These are phyloP conservation scores for Girardia tigrina DNA, from an alignment of 2,888 invertebrate species.

Conservation along the genomic window DNA sequence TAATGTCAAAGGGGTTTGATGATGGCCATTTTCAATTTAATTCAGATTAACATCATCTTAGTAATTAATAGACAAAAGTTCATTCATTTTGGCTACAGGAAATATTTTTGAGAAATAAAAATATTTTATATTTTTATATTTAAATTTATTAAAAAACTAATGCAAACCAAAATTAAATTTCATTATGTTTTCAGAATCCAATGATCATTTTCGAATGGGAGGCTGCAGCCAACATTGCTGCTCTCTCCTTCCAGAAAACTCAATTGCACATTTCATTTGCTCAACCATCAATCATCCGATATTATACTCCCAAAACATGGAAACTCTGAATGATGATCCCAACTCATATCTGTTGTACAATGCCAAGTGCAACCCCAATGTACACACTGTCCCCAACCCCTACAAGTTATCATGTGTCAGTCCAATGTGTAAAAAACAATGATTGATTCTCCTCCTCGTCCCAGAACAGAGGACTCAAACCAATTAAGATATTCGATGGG, in stretches of 20 bases:
- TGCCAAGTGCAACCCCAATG: conserved; percentile 1
- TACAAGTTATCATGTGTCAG: background rate
- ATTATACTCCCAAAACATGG: background rate
- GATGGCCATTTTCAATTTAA: too few relatives aligned
- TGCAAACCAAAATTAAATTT: too few relatives aligned
- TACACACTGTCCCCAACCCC: background rate
- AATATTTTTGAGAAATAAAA: too few relatives aligned
- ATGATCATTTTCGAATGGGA: background rate
- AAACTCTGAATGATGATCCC: background rate
- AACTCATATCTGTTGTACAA: conserved; percentile 7
- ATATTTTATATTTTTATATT: too few relatives aligned
- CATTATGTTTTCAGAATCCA: background rate
- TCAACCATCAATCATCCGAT: conserved; percentile 13
- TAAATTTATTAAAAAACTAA: too few relatives aligned
- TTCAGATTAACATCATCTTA: too few relatives aligned
- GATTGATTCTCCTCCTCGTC: background rate
- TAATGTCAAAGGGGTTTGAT: too few relatives aligned
- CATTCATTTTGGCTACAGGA: too few relatives aligned
- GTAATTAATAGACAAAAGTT: too few relatives aligned
- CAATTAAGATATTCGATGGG: too few relatives aligned
- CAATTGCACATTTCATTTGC: conserved; percentile 11
- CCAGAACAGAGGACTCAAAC: too few relatives aligned
- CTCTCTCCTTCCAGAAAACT: conserved; percentile 1
- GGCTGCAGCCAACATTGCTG: conserved; percentile 5
- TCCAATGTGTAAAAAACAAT: conserved; percentile 3